Conservation (phyloP, 2,113 vertebrate species). For the Etheostoma spectabile region DNA sequence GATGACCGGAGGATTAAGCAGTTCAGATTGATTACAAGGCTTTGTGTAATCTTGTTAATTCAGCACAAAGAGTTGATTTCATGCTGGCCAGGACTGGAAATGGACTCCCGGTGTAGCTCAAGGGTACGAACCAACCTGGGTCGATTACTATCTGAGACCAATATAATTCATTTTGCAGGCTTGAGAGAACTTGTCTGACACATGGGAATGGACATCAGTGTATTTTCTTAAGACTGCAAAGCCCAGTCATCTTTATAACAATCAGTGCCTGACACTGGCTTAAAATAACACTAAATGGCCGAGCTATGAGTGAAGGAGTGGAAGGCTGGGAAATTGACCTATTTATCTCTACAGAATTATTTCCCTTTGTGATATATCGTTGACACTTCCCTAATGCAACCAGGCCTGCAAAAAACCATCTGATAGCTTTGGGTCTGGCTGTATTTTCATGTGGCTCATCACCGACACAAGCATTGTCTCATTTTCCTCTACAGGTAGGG, state of each 20-base stretch:
- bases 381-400: constrained; percentile 26
- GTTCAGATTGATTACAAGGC: constrained; percentile 40
- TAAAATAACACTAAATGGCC: constrained; percentile 6
- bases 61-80: constrained; percentile 50
- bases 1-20: constrained; percentile 32
- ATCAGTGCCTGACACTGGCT: neutral
- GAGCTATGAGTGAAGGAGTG: neutral
- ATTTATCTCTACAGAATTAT: constrained; percentile 46
- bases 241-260: constrained; percentile 12
- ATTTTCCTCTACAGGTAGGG: constrained; percentile 51
- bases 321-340: constrained; percentile 24
- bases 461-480: constrained; percentile 35
- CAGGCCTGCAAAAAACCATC: constrained; percentile 12
- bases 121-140: constrained; percentile 31
- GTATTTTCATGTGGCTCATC: constrained; percentile 25
- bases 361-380: constrained; percentile 18
- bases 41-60: constrained; percentile 57
- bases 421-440: constrained; percentile 18
- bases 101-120: constrained; percentile 19
- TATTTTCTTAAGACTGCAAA: constrained; percentile 26
- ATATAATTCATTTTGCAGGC: constrained; percentile 35
- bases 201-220: constrained; percentile 4
- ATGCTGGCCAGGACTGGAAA: constrained; percentile 26
- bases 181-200: constrained; percentile 19
- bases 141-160: constrained; percentile 49